phyloP scores from a whole-genome alignment of 2,797 vertebrate species.

The Manis pentadactyla region DNA sequence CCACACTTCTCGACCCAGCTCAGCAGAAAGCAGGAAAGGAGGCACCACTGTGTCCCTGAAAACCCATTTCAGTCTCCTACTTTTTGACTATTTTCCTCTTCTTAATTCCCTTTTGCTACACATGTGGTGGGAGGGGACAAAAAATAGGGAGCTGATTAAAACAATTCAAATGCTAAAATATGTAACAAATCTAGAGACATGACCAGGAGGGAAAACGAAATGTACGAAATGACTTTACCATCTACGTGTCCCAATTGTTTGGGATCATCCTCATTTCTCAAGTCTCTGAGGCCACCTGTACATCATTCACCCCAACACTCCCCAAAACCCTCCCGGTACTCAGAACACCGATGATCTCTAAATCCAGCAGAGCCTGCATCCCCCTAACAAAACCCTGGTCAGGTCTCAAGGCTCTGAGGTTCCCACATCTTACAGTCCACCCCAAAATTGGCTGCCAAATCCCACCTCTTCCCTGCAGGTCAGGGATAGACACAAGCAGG shows the following conservation, averaged over 20 bases:
- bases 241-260: not conserved
- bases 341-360: not conserved
- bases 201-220: not conserved
- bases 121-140: not conserved
- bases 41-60: not conserved
- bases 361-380: not conserved
- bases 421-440: not conserved
- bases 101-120: not conserved
- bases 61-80: not conserved
- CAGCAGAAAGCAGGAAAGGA: not conserved
- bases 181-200: not conserved
- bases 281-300: not conserved
- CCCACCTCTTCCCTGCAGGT: not conserved
- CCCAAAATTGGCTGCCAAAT: not conserved
- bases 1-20: not conserved
- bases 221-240: not conserved
- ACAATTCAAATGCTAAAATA: conserved; percentile 22
- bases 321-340: not conserved
- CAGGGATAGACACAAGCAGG: not conserved
- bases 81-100: conserved; percentile 27
- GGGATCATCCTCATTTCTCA: not conserved
- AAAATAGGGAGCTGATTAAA: conserved; percentile 33
- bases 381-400: not conserved
- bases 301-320: not conserved
- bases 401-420: not conserved